Percentiles rank a stretch among this genome's conserved stretches.
Evolutionary conservation across 2,888 invertebrate genomes (phyloP).

Genomic region (Phaedon cochleariae): DNA sequence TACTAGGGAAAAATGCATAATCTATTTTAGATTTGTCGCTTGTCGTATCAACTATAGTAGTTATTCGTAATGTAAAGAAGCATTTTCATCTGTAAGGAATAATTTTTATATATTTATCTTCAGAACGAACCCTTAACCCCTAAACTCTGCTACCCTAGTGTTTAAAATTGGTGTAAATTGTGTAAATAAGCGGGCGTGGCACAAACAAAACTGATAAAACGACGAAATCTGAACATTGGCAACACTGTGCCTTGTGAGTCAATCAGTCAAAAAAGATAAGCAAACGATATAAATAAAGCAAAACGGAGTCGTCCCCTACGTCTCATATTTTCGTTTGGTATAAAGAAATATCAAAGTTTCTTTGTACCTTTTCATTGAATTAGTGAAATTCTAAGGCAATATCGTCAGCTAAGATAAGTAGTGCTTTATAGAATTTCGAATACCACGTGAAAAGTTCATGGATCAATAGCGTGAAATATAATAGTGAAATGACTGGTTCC

Average conservation of each 20-base stretch:
- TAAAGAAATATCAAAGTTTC: neutral
- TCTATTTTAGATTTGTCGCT: too few relatives aligned
- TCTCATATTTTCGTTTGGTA: constrained; percentile 20
- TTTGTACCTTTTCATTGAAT: neutral
- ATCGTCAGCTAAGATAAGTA: neutral
- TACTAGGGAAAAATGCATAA: too few relatives aligned
- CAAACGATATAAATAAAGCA: constrained; percentile 33
- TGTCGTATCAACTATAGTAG: too few relatives aligned
- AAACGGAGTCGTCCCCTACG: constrained; percentile 34
- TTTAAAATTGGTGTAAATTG: neutral
- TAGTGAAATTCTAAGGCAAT: neutral
- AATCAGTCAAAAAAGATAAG: constrained; percentile 28
- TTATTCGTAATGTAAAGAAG: too few relatives aligned
- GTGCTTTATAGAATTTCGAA: neutral
- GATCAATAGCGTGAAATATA: constrained; percentile 59
- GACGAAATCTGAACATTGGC: constrained; percentile 17
- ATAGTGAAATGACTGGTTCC: constrained; percentile 56
- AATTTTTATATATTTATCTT: too few relatives aligned
- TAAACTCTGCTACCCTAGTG: neutral
- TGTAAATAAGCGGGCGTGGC: constrained; percentile 27
- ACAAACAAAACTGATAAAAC: constrained; percentile 17
- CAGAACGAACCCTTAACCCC: too few relatives aligned
- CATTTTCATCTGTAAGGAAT: too few relatives aligned
- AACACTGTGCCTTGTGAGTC: too few relatives aligned
- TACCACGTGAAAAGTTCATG: constrained; percentile 50